These are phyloP conservation scores for Aleadryas rufinucha DNA, from an alignment of 2,113 vertebrate species.

Conservation along the genomic window DNA sequence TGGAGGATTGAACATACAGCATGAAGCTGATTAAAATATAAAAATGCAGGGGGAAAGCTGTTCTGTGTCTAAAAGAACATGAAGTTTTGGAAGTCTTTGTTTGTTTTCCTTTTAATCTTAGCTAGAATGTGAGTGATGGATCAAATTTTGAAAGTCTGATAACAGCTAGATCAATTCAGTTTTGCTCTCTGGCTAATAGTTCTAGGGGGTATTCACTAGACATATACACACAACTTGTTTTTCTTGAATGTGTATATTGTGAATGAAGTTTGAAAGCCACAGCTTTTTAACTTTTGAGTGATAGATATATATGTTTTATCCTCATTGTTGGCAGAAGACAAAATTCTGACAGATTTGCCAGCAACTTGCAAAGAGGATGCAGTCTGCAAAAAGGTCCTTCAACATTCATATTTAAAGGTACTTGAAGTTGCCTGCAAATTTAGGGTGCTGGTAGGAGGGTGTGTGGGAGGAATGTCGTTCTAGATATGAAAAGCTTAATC, in stretches of 20 bases:
- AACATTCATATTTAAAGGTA: neutral
- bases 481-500: neutral
- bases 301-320: neutral
- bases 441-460: constrained; percentile 24
- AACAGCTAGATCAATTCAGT: neutral
- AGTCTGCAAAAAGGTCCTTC: constrained; percentile 21
- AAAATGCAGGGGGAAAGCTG: neutral
- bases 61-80: neutral
- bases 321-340: neutral
- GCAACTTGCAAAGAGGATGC: neutral
- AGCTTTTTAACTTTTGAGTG: neutral
- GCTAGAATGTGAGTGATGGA: neutral
- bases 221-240: neutral
- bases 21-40: constrained; percentile 40
- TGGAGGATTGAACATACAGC: neutral
- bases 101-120: neutral
- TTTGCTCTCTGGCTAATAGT: neutral
- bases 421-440: constrained; percentile 9
- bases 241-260: neutral
- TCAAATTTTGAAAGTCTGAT: neutral
- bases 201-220: neutral
- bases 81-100: neutral
- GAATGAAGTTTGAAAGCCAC: constrained; percentile 3
- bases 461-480: constrained; percentile 3
- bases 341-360: constrained; percentile 29